These are phyloP conservation scores for Halocaridina rubra DNA, from an alignment of 2,888 invertebrate genomes.

Conservation along the genomic window DNA sequence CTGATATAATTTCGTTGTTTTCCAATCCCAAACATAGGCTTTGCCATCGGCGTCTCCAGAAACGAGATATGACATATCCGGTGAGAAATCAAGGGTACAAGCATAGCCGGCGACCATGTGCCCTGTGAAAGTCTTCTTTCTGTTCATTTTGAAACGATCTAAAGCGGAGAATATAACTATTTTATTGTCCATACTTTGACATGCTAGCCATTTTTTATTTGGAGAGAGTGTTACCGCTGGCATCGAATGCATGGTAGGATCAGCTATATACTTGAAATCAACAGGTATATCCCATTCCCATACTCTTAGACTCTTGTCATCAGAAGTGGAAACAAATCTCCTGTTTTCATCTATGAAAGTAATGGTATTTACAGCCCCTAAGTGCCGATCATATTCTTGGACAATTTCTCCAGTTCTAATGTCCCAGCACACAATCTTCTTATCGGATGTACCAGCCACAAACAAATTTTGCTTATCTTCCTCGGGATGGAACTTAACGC, in stretches of 20 bases:
- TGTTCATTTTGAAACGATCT: conserved; percentile 96
- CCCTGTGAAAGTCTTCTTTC: conserved; percentile 96
- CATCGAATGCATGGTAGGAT: conserved; percentile 99
- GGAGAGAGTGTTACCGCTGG: conserved; percentile 95
- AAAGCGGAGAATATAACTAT: conserved; percentile 97
- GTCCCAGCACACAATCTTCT: conserved; percentile 99
- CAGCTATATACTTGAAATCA: conserved; percentile 99
- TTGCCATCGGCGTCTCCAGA: conserved; percentile 99
- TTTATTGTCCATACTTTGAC: conserved; percentile 99
- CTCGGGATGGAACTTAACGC: conserved; percentile 98
- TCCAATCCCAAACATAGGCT: conserved; percentile 99
- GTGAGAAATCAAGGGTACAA: conserved; percentile 95
- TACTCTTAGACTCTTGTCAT: conserved; percentile 97
- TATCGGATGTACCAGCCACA: conserved; percentile 98
- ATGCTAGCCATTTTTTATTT: conserved; percentile 98
- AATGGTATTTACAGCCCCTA: conserved; percentile 98
- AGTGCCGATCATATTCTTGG: conserved; percentile 97
- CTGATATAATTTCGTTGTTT: conserved; percentile 96
- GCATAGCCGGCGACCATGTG: conserved; percentile 99
- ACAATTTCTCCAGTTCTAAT: conserved; percentile 92
- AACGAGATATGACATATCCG: conserved; percentile 97
- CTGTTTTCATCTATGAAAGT: conserved; percentile 99
- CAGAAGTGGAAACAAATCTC: conserved; percentile 97
- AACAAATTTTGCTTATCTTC: conserved; percentile 96
- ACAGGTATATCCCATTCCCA: conserved; percentile 99